Base-by-base conservation (phyloP, 2,888 invertebrate genomes). In the Drosophila flavopinicola region DNA sequence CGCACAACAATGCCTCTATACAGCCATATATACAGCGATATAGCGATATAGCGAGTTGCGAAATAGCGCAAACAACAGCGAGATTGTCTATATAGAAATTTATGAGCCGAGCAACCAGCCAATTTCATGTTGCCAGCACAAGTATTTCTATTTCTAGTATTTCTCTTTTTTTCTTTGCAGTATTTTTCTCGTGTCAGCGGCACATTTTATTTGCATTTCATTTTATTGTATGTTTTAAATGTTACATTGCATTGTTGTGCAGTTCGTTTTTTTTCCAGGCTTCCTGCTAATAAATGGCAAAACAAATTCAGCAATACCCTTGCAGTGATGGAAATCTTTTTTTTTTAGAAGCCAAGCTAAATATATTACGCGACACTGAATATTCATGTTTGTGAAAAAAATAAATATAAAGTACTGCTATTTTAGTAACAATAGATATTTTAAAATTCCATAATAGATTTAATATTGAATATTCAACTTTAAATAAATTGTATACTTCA, bases 51-150 rank as follows among this genome's bases (percentile, higher is more conserved):
- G 51, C 57, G 27, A 38, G 48, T 45, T 41, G 51, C 57, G 27
- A 38, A 61, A 58, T 54, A 52, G 39, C 71, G 53, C 44, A 63
- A 70, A 71, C 73, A 73, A 71, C 67, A 53, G 56, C 59, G 58
- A 52, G 64, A 64, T 59, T 75, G 69, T 58, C 69, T 76, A 66
- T 74, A 78, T 61, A 60, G 65, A 73, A 82, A 80, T 80, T 85
- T 80, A 80, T 78, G 83, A 48, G 66, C 70, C 66, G 65, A 66
- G 45, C 70, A 73, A 67, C 70, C 78, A 79, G 84, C 85, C 85
- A 80, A 85, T 82, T 85, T 75, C 67, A 71, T 82, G 78, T 80
- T 73, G 60, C 66, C 75, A 64, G 66, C 59, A 33, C 37, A 41
- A 63, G 32, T 44, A 44, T 45, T 37, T 32, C 13, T 35, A 42